Conservation (phyloP, 2,113 vertebrate genomes). For the Lagopus muta region DNA sequence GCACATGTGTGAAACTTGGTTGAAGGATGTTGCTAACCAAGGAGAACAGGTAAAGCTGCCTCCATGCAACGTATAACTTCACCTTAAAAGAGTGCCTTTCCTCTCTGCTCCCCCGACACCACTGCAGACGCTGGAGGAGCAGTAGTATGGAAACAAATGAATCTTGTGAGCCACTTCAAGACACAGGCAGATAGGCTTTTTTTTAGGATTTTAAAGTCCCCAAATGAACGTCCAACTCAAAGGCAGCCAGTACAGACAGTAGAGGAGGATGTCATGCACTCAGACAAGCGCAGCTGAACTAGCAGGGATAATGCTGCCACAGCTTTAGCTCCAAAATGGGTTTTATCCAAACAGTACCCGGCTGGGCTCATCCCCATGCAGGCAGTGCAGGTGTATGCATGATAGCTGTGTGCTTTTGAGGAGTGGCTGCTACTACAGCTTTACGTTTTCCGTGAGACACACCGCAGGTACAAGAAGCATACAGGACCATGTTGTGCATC, state of each 20-base stretch:
- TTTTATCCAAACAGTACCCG: not conserved
- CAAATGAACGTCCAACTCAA: not conserved
- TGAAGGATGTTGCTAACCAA: not conserved
- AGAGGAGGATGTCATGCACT: not conserved
- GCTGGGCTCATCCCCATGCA: rapidly evolving
- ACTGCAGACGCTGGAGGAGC: not conserved
- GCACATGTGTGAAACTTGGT: not conserved
- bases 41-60: not conserved
- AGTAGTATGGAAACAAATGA: not conserved
- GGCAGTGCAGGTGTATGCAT: not conserved
- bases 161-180: not conserved
- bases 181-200: not conserved
- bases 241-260: not conserved
- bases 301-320: not conserved
- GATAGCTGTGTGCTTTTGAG: not conserved
- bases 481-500: not conserved
- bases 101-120: not conserved
- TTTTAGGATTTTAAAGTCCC: not conserved
- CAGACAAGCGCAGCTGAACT: not conserved
- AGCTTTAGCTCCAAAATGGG: not conserved
- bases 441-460: not conserved
- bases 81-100: not conserved
- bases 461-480: not conserved
- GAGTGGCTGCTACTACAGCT: not conserved
- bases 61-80: not conserved